phyloP scores from a whole-genome alignment of 2,888 invertebrate genomes.

The Piscicola geometra region DNA sequence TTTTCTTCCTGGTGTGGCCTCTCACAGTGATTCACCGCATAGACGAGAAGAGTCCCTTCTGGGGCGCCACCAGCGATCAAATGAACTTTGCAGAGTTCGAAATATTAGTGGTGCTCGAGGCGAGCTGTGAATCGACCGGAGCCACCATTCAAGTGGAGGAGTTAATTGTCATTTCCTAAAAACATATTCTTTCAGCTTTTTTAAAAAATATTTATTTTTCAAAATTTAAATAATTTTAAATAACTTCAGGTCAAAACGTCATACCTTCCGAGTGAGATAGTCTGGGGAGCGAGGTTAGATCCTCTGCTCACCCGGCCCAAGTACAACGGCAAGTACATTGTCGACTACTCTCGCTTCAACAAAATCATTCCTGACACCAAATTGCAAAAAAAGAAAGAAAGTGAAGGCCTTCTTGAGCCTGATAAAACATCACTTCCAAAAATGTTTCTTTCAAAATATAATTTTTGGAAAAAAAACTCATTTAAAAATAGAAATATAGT shows the following conservation, averaged over 20 bases:
- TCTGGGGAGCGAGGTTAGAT: constrained; percentile 40
- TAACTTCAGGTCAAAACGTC: constrained; percentile 39
- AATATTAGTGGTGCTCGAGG: constrained; percentile 43
- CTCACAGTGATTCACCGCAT: constrained; percentile 71
- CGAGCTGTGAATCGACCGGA: constrained; percentile 41
- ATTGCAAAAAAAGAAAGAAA: neutral
- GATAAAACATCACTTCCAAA: neutral
- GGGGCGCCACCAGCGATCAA: constrained; percentile 38
- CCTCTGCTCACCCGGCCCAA: constrained; percentile 38
- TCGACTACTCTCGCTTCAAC: constrained; percentile 43
- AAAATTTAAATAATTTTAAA: neutral
- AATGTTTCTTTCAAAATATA: neutral
- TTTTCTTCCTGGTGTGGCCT: constrained; percentile 95
- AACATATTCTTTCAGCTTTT: neutral
- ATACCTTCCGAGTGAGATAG: constrained; percentile 42
- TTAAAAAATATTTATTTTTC: neutral
- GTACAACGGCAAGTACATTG: constrained; percentile 39
- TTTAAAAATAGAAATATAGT: too few species aligned
- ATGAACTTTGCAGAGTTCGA: constrained; percentile 41
- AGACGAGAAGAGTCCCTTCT: constrained; percentile 40
- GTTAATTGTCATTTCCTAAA: neutral
- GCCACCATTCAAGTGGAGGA: constrained; percentile 38
- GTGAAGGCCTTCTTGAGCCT: neutral
- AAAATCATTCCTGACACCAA: constrained; percentile 45
- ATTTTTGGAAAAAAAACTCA: too few species aligned